Percentiles rank a stretch among this genome's conserved stretches.
Evolutionary conservation across 1,140 invertebrate species (phyloP).

Genomic region (Drosophila miranda): DNA sequence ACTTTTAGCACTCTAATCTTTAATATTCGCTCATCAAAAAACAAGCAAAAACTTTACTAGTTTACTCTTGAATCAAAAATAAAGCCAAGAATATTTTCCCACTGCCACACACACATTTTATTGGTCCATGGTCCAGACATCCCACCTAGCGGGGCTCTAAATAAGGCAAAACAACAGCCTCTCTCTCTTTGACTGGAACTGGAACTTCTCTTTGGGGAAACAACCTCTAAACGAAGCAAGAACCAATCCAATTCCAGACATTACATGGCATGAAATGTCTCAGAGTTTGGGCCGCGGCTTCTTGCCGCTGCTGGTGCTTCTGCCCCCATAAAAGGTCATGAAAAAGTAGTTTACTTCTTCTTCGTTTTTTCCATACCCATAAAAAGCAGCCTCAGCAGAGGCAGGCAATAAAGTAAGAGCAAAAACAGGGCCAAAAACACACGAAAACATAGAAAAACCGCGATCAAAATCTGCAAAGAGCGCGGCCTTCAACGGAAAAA

Average conservation of each 20-base stretch:
- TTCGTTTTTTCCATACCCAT: conserved; percentile 9
- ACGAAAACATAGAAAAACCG: no score
- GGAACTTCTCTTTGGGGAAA: no score
- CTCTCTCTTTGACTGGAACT: neutral
- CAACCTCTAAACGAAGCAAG: no score
- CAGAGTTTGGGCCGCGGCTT: neutral
- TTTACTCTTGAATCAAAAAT: conserved; percentile 25
- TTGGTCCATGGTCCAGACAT: no score
- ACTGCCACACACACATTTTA: no score
- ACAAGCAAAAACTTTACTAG: neutral
- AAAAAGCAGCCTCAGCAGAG: neutral
- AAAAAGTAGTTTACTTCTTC: conserved; percentile 36
- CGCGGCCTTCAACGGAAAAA: no score
- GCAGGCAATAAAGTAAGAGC: conserved; percentile 5
- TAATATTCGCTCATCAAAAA: neutral
- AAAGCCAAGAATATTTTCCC: no score
- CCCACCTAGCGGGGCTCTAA: no score
- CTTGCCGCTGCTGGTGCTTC: neutral
- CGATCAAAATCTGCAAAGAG: no score
- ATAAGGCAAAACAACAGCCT: no score
- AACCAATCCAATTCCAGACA: conserved; percentile 21
- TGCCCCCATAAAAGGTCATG: conserved; percentile 47
- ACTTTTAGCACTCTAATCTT: neutral
- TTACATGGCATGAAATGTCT: conserved; percentile 25
- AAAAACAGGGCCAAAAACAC: neutral